Base-by-base conservation (phyloP, 2,888 invertebrate genomes). In the Julus scandinavius region DNA sequence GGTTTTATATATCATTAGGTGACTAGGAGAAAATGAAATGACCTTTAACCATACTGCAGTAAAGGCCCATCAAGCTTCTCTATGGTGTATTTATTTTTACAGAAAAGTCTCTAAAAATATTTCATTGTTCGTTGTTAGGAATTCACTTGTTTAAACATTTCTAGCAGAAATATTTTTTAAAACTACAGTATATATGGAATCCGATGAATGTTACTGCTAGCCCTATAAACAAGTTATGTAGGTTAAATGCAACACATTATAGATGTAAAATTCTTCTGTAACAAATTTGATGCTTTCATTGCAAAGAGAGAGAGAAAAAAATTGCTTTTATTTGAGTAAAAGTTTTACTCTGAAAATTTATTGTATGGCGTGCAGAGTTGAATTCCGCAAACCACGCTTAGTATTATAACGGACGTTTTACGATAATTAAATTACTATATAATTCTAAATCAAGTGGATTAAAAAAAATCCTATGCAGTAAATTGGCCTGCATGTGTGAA, bases 361-460 rank as follows among this genome's bases (percentile, higher is more conserved):
- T 3, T 63, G 63, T n/a, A n/a, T 63, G 63, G 63, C 63, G 54
- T 54, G 54, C 63, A 45, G 17, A 63, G 63, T 63, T 63, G 63
- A 63, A 63, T 63, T 63, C n/a, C 63, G n/a, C 63, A n/a, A 63
- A n/a, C 63, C 63, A 63, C 63, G 63, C 20, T 63, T 63, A 63
- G n/a, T 7, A 63, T n/a, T 63, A 63, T 63, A 17, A 63, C 63
- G 63, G 20, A n/a, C 63, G 63, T 63, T 63, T 63, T 20, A 20
- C 63, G 63, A 63, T 63, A 63, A 63, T 63, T 63, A 63, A 63
- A 63, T 63, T n/a, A n/a, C 20, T 20, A 20, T 63, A 63, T 63
- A 63, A 63, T 20, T 63, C 63, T 20, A 63, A 63, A 63, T 63
- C 63, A 20, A 63, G 63, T n/a, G n/a, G 63, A 63, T 63, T 63